Evolutionary conservation across 2,888 invertebrate species (phyloP).

Genomic region (Microctonus brassicae): DNA sequence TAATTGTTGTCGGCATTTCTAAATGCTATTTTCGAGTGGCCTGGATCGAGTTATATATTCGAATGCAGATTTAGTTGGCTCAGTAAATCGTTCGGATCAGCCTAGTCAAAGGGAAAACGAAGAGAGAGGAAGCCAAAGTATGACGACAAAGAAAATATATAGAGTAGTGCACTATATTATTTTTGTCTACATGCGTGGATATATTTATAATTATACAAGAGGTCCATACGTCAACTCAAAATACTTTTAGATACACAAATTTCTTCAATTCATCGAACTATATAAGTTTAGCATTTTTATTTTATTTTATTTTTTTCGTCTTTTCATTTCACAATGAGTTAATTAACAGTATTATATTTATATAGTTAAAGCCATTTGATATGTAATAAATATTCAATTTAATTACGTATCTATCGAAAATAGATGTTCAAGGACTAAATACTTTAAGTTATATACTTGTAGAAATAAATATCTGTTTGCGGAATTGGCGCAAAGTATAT

Average conservation of each 20-base stretch:
- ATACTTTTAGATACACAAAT: neutral
- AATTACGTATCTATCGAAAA: neutral
- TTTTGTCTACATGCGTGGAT: constrained; percentile 45
- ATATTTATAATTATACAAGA: constrained; percentile 44
- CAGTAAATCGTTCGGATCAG: constrained; percentile 14
- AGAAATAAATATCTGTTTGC: neutral
- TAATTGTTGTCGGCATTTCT: constrained; percentile 1
- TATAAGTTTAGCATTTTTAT: neutral
- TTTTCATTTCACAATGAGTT: neutral
- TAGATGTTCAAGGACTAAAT: neutral
- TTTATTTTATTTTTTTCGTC: too few relatives aligned
- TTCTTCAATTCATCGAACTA: neutral
- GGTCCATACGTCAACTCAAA: neutral
- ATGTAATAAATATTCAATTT: neutral
- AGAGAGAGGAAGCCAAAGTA: constrained; percentile 39
- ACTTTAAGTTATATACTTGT: neutral
- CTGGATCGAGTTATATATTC: constrained; percentile 53
- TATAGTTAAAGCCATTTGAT: neutral
- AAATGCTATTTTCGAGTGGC: constrained; percentile 60
- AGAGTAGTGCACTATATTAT: constrained; percentile 43
- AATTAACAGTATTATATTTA: neutral
- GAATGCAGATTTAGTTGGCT: constrained; percentile 30
- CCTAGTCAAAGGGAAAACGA: neutral
- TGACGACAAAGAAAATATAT: constrained; percentile 31
- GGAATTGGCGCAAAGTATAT: neutral